phyloP scores from a whole-genome alignment of 2,888 invertebrate genomes.

The Ditula angustiorana region DNA sequence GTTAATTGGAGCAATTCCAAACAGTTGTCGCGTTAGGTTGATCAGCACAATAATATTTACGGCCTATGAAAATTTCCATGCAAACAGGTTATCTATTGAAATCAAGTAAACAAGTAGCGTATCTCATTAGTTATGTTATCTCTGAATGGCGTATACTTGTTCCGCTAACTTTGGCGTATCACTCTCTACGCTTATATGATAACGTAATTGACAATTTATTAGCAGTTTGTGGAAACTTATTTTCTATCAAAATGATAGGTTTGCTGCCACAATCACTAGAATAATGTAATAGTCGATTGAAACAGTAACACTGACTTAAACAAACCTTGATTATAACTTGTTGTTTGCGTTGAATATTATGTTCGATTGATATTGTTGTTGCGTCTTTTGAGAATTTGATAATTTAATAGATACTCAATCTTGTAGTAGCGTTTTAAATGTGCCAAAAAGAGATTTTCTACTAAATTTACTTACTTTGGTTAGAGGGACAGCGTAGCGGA shows the following conservation, averaged over 20 bases:
- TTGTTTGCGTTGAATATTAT: neutral
- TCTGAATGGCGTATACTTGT: neutral
- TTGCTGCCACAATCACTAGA: too few relatives aligned
- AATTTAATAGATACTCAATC: conserved; percentile 2
- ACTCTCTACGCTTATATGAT: too few relatives aligned
- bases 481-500: conserved; percentile 29
- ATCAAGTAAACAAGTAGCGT: conserved; percentile 4
- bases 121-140: conserved; percentile 9
- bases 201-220: too few relatives aligned
- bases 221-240: too few relatives aligned
- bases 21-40: neutral
- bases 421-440: conserved; percentile 10
- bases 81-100: neutral
- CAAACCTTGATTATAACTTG: neutral
- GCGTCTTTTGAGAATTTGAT: neutral
- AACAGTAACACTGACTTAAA: too few relatives aligned
- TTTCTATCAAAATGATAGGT: too few relatives aligned
- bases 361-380: conserved; percentile 17
- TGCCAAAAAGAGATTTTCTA: conserved; percentile 11
- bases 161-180: neutral
- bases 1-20: neutral
- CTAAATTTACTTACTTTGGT: neutral
- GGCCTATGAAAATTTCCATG: conserved; percentile 20
- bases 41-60: conserved; percentile 7
- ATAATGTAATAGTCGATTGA: too few relatives aligned